Base-by-base conservation (phyloP, 2,113 vertebrate genomes). In the Chrysochloris asiatica region DNA sequence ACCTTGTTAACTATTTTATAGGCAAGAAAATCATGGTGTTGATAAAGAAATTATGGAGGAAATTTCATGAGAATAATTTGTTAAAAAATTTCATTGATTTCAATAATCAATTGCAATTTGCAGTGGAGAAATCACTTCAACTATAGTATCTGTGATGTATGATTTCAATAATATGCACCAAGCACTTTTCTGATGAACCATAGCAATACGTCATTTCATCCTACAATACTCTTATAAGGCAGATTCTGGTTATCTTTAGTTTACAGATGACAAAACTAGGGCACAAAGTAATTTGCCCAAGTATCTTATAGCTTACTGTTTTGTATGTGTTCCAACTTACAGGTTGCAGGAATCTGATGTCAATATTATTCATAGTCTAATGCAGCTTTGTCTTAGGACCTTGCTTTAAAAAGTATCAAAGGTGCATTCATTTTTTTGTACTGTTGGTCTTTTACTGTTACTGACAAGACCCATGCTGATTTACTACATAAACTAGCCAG, bases 51-150 rank as follows among this genome's bases (percentile, higher is more conserved):
- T 82, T 13, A 71, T 22, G 19, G 33, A 75, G 36, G 28, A 59
- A 83, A 79, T 92, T 73, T 88, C 22, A 43, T 36, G 21, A 92
- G 38, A 92, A 81, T 52, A 8, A 5, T 24, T 79, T 93, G 75
- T 81, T 5, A 38, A 56, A 33, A 45, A 48, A 28, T 71, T 92
- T 90, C 65, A 14, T 38, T 63, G 8, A 19, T 65, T 83, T 52
- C 54, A 84, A 79, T 8, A 48, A 22, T 30, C 59, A 82, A 36
- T 47, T 90, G 43, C 17, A 90, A 90, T 83, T 88, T 75, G 8
- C 33, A 38, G n/a, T 45, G 33, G 12, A 75, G 26, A 65, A 77
- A 24, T 4, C 38, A 50, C 26, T 56, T 75, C 67, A 71, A n/a
- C 6, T 83, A 11, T 38, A 28, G 16, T 79, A 38, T 83, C 38